phyloP scores from a whole-genome alignment of 2,888 invertebrate species.

The Dynastes grantii region DNA sequence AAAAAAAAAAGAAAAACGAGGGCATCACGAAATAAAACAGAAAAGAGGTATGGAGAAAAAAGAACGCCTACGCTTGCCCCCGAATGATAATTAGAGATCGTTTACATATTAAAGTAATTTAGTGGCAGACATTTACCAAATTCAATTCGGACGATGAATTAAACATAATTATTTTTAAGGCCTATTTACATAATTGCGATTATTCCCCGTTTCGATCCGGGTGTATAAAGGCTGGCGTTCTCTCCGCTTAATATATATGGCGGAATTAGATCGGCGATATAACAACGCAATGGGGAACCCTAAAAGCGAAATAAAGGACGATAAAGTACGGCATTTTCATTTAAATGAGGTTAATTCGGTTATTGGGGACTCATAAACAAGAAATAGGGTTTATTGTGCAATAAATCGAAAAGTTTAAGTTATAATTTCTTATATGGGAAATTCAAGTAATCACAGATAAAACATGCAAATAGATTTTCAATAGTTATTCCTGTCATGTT shows the following conservation, averaged over 20 bases:
- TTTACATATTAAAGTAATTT: conserved; percentile 44
- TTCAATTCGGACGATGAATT: conserved; percentile 34
- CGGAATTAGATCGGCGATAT: neutral
- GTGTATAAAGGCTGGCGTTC: neutral
- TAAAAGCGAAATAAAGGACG: neutral
- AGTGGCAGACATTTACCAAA: conserved; percentile 31
- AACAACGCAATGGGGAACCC: neutral
- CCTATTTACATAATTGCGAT: conserved; percentile 35
- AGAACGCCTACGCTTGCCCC: neutral
- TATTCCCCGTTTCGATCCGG: conserved; percentile 1
- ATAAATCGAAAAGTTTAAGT: too few relatives aligned
- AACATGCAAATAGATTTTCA: too few relatives aligned
- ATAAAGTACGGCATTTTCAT: neutral
- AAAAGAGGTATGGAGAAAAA: conserved; percentile 1
- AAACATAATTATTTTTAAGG: conserved; percentile 40
- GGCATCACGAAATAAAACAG: neutral
- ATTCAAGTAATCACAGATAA: too few relatives aligned
- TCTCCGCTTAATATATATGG: neutral
- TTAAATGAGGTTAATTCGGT: conserved; percentile 1
- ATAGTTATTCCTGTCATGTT: too few relatives aligned
- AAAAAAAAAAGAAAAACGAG: neutral
- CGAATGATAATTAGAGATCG: conserved; percentile 34
- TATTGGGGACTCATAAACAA: too few relatives aligned
- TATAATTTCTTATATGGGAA: too few relatives aligned
- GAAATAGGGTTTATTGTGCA: too few relatives aligned